phyloP scores from a whole-genome alignment of 2,888 invertebrate species.

The Chrysotoxum bicinctum region DNA sequence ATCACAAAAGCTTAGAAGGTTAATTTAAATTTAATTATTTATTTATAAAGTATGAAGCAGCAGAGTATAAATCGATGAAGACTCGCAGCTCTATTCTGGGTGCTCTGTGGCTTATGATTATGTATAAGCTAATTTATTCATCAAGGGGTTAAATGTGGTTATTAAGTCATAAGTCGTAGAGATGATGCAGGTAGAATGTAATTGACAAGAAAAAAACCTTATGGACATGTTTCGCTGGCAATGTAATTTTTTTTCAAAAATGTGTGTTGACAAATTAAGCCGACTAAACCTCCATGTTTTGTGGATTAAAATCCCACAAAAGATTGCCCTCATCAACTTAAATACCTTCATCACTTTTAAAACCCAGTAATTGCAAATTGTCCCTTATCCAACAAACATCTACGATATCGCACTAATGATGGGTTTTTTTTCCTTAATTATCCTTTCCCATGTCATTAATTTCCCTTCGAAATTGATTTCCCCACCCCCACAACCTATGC shows the following conservation, averaged over 20 bases:
- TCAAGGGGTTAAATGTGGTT: background rate
- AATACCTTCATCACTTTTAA: slow-evolving; percentile 6
- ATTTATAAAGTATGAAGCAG: background rate
- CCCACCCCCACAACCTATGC: slow-evolving; percentile 21
- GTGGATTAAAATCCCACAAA: background rate
- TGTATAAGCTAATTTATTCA: background rate
- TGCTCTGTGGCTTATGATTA: background rate
- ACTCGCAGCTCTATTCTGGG: background rate
- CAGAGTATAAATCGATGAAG: background rate
- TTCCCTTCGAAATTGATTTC: slow-evolving; percentile 60
- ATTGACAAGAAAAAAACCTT: background rate
- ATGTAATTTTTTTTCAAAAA: background rate
- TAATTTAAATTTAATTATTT: slow-evolving; percentile 60
- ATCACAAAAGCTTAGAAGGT: slow-evolving; percentile 48
- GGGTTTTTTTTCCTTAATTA: slow-evolving; percentile 45
- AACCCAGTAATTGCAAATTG: slow-evolving; percentile 2
- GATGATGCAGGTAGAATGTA: background rate
- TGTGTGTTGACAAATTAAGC: background rate
- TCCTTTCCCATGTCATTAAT: slow-evolving; percentile 64
- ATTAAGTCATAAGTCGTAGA: background rate
- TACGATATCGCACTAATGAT: slow-evolving; percentile 44
- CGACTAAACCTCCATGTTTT: background rate
- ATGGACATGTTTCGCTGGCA: background rate
- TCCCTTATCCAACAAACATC: slow-evolving; percentile 5
- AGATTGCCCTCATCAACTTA: background rate